phyloP scores from a whole-genome alignment of 2,888 invertebrate species.

The Melinaea marsaeus region DNA sequence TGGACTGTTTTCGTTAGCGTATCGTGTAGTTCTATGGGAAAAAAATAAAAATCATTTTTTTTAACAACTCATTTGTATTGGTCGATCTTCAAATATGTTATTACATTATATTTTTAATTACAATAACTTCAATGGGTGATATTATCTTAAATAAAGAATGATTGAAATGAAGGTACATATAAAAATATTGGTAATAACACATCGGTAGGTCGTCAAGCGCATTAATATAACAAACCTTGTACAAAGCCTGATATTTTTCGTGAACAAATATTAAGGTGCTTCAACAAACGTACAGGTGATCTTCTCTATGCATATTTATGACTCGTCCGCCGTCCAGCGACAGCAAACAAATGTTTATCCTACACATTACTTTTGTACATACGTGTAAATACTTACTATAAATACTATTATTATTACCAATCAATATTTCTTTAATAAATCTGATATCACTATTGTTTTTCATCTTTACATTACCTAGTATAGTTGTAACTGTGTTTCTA shows the following conservation, averaged over 20 bases:
- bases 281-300: constrained; percentile 63
- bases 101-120: no score
- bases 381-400: constrained; percentile 22
- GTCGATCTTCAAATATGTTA: not conserved
- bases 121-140: no score
- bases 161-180: constrained; percentile 18
- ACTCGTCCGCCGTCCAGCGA: constrained; percentile 65
- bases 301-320: constrained; percentile 72
- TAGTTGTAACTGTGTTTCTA: not conserved
- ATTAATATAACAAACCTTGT: constrained; percentile 26
- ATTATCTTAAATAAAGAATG: not conserved
- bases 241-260: constrained; percentile 61
- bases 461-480: not conserved
- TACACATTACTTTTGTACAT: constrained; percentile 41
- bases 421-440: constrained; percentile 26
- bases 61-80: not conserved
- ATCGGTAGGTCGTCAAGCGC: constrained; percentile 20
- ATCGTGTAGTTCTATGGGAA: constrained; percentile 49
- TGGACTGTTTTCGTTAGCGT: constrained; percentile 64
- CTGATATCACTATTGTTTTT: constrained; percentile 13
- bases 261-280: constrained; percentile 65
- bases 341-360: constrained; percentile 61
- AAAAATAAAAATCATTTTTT: constrained; percentile 29
- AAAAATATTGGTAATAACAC: constrained; percentile 15
- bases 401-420: not conserved